Evolutionary conservation across 2,888 invertebrate species (phyloP).

Genomic region (Helleia helle): DNA sequence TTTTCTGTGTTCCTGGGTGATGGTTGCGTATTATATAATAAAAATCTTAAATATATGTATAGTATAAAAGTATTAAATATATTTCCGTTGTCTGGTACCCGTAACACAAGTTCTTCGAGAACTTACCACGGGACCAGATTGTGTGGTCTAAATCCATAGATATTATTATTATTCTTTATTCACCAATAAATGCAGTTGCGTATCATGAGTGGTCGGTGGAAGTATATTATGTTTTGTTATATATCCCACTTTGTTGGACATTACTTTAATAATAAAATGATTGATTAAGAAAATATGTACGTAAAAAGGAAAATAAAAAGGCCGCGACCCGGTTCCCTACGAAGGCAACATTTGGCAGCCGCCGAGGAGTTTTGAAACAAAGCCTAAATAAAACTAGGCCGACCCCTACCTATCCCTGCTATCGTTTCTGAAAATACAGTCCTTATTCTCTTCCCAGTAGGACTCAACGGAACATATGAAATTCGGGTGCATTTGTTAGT

Average conservation of each 20-base stretch:
- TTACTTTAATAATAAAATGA: not conserved
- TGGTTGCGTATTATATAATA: too few relatives aligned
- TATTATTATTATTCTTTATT: too few relatives aligned
- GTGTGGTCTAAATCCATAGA: too few relatives aligned
- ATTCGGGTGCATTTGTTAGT: constrained; percentile 11
- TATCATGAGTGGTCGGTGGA: too few relatives aligned
- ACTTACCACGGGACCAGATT: too few relatives aligned
- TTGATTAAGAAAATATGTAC: not conserved
- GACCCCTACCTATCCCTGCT: constrained; percentile 15
- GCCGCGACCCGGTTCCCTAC: constrained; percentile 34
- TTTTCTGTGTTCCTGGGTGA: too few relatives aligned
- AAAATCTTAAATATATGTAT: too few relatives aligned
- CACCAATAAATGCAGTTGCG: too few relatives aligned
- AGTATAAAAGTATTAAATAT: too few relatives aligned
- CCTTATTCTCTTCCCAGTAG: constrained; percentile 14
- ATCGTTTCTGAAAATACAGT: constrained; percentile 12
- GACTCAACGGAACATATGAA: not conserved
- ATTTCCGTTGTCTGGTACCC: too few relatives aligned
- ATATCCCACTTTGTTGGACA: not conserved
- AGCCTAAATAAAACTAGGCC: constrained; percentile 30
- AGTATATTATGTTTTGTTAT: too few relatives aligned
- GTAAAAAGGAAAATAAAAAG: not conserved
- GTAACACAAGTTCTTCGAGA: too few relatives aligned
- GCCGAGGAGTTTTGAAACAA: constrained; percentile 46
- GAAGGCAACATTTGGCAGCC: constrained; percentile 45